Evolutionary conservation across 64 coral and sea anemone genomes (phyloP), one percentile per base, ranked within the genome.

Genomic region (Pocillopora damicornis): DNA sequence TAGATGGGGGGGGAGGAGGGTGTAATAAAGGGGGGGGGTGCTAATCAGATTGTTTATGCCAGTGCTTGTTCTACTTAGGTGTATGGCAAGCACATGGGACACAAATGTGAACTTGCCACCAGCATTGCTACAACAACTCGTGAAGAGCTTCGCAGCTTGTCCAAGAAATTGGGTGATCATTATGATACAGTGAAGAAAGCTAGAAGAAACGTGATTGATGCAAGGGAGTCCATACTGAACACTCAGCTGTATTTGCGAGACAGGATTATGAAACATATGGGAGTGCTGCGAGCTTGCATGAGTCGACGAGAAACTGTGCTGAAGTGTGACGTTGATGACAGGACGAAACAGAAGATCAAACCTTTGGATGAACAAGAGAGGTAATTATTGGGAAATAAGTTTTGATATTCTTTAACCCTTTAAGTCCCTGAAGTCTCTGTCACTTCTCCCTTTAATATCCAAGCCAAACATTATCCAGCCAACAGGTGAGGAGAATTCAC

Each of bases 11-110:
- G 42, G 30, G 30, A n/a, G 30, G 42, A 7, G 42, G 42, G 42
- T 51, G 42, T 51, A 30, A 30, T 0, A 30, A 30, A 30, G 30
- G 30, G 0, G 30, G 0, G 30, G 30, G 30, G 30, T 30, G 30
- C 30, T 30, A 30, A 51, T 51, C 42, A 51, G 42, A 51, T 51
- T 51, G 42, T 51, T 51, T 2, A 51, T 7, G 7, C 7, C 2
- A 51, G 7, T 18, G 9, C 15, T 62, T 81, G 22, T 63, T 18
- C 23, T 17, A 42, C 11, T 60, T 36, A 97, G 94, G 90, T 97
- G 11, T 97, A 97, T 90, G 94, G 94, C 13, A 77, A 76, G 16
- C 94, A 97, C 62, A 73, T 89, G 56, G 94, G 94, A 0, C 94
- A 97, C 45, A 81, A 86, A 2, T 97, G 94, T 77, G 91, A 93